phyloP scores from a whole-genome alignment of 35 echinoderm and acorn worm genomes.

The Holothuria glaberrima region DNA sequence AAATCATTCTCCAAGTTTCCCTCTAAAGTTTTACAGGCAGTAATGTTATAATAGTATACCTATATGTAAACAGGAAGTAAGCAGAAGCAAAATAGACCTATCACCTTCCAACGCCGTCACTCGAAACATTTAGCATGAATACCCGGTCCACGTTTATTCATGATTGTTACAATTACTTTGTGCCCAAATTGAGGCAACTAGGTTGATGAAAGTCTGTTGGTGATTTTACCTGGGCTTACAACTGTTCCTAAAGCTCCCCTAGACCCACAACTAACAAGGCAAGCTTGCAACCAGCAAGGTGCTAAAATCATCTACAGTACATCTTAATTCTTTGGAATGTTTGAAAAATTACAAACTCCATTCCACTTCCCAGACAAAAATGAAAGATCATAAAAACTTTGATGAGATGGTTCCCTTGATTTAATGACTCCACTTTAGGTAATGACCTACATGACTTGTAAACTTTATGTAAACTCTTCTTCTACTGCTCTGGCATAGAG shows the following conservation, averaged over 20 bases:
- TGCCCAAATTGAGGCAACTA: too few relatives aligned
- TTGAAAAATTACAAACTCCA: not conserved
- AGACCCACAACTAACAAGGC: not conserved
- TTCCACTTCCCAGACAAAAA: not conserved
- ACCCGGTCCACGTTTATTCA: not conserved
- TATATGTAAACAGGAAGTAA: too few relatives aligned
- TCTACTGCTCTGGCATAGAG: not conserved
- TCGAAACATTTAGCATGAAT: not conserved
- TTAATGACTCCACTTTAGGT: not conserved
- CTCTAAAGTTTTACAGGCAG: too few relatives aligned
- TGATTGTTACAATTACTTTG: too few relatives aligned
- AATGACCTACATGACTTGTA: conserved; percentile 18
- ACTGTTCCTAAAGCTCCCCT: not conserved
- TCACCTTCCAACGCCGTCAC: too few relatives aligned
- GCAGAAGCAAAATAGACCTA: too few relatives aligned
- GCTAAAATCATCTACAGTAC: too few relatives aligned
- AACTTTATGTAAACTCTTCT: not conserved
- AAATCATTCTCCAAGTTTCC: too few relatives aligned
- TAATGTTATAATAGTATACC: too few relatives aligned
- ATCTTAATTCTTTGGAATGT: conserved; percentile 14
- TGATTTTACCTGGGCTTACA: too few relatives aligned
- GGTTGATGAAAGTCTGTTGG: too few relatives aligned
- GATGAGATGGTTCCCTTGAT: not conserved
- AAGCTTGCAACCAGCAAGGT: too few relatives aligned
- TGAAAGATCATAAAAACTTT: not conserved